Conservation (phyloP, 2,797 vertebrate species). For the Phylloscopus collybita region DNA sequence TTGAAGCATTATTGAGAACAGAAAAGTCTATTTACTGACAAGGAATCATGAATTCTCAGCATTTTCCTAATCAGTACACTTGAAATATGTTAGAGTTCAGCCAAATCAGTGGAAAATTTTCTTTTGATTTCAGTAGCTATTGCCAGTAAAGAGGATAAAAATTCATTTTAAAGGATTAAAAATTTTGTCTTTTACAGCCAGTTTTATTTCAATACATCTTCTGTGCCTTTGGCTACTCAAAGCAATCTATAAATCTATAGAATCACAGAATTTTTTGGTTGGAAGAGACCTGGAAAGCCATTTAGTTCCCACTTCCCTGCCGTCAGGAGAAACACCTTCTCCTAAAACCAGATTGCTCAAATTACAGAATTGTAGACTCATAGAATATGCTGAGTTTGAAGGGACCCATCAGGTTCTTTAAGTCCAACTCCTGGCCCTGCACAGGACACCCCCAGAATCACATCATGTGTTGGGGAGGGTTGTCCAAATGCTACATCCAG, state of each 20-base stretch:
- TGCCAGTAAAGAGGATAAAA: neutral
- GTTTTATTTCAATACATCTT: neutral
- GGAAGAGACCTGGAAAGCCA: too few species aligned
- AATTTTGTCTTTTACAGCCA: neutral
- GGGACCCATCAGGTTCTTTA: fast-evolving
- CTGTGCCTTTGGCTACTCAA: neutral
- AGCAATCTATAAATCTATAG: neutral
- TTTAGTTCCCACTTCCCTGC: neutral
- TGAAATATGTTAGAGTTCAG: neutral
- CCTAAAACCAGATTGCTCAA: neutral
- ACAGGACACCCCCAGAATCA: neutral
- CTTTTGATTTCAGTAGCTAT: neutral
- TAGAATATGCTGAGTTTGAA: neutral
- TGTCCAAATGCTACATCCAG: neutral
- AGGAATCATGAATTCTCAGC: neutral
- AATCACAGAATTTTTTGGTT: neutral
- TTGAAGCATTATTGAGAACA: neutral
- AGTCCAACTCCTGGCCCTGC: neutral
- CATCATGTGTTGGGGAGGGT: neutral
- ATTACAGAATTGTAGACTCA: too few species aligned
- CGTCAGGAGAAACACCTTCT: neutral
- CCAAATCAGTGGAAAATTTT: neutral
- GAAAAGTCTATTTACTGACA: neutral
- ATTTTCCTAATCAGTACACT: neutral
- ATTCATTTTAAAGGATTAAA: neutral